Evolutionary conservation across 2,888 invertebrate genomes (phyloP).

Genomic region (Caenorhabditis sp.): DNA sequence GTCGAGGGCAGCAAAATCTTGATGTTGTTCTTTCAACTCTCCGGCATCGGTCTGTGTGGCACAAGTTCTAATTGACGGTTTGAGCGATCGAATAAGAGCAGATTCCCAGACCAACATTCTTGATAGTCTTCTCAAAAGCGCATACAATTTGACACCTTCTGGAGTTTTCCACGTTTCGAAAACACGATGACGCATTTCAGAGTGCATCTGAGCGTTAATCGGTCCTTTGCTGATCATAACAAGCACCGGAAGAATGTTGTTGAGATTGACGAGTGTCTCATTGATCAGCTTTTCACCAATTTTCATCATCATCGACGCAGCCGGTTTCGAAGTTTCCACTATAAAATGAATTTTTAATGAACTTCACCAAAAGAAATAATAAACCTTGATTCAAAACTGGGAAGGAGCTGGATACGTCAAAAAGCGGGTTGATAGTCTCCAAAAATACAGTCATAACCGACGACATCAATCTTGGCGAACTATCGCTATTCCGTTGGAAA

Average conservation of each 20-base stretch:
- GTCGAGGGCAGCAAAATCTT: not conserved
- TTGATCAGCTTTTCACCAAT: constrained; percentile 31
- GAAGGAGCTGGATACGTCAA: constrained; percentile 13
- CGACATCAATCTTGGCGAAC: constrained; percentile 34
- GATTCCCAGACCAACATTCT: constrained; percentile 48
- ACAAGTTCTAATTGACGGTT: constrained; percentile 29
- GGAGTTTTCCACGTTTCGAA: constrained; percentile 45
- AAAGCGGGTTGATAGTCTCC: constrained; percentile 31
- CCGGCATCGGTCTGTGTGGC: constrained; percentile 44
- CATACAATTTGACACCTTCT: constrained; percentile 36
- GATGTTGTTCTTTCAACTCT: constrained; percentile 8
- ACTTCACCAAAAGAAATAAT: not conserved
- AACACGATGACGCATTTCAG: constrained; percentile 27
- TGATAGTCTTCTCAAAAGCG: constrained; percentile 31
- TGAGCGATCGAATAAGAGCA: constrained; percentile 35
- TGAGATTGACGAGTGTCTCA: constrained; percentile 30
- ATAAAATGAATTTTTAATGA: not conserved
- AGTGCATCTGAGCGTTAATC: constrained; percentile 8
- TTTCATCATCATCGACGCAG: constrained; percentile 19
- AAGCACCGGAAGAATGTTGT: constrained; percentile 39
- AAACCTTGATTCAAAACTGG: constrained; percentile 10
- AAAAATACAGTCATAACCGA: constrained; percentile 26
- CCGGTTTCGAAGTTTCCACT: constrained; percentile 7
- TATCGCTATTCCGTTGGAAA: constrained; percentile 27
- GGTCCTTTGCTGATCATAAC: constrained; percentile 27